Evolutionary conservation across 2,113 vertebrate genomes (phyloP).

Genomic region (Caranx ignobilis): DNA sequence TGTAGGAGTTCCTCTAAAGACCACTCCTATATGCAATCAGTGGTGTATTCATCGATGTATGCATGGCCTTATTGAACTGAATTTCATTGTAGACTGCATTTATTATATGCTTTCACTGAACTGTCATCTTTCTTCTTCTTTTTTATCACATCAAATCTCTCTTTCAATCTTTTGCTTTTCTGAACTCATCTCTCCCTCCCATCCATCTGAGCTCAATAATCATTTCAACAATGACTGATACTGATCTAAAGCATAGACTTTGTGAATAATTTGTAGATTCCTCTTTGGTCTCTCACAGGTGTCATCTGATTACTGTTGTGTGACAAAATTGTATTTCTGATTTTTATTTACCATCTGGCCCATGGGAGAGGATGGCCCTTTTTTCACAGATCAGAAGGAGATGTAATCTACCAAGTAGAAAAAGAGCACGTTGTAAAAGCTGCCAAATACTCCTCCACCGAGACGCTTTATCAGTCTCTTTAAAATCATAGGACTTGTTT

Average conservation of each 20-base stretch:
- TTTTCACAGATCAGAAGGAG: constrained; percentile 58
- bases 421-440: constrained; percentile 53
- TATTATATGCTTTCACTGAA: constrained; percentile 61
- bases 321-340: constrained; percentile 42
- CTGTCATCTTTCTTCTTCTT: constrained; percentile 23
- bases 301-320: constrained; percentile 44
- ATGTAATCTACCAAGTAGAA: constrained; percentile 59
- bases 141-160: constrained; percentile 38
- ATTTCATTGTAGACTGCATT: constrained; percentile 75
- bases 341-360: constrained; percentile 53
- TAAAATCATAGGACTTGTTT: constrained; percentile 46
- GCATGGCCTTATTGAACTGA: constrained; percentile 36
- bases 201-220: constrained; percentile 39
- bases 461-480: constrained; percentile 63
- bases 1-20: not conserved
- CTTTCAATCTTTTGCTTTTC: constrained; percentile 22
- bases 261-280: constrained; percentile 53
- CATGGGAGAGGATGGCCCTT: constrained; percentile 27
- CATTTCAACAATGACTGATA: constrained; percentile 53
- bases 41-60: not conserved
- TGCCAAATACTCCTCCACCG: constrained; percentile 34
- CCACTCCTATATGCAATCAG: constrained; percentile 26
- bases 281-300: constrained; percentile 46
- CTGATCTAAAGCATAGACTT: constrained; percentile 50
- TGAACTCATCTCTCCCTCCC: constrained; percentile 4